Evolutionary conservation across 2,888 invertebrate species (phyloP).

Genomic region (Acanthosepion pharaonis): DNA sequence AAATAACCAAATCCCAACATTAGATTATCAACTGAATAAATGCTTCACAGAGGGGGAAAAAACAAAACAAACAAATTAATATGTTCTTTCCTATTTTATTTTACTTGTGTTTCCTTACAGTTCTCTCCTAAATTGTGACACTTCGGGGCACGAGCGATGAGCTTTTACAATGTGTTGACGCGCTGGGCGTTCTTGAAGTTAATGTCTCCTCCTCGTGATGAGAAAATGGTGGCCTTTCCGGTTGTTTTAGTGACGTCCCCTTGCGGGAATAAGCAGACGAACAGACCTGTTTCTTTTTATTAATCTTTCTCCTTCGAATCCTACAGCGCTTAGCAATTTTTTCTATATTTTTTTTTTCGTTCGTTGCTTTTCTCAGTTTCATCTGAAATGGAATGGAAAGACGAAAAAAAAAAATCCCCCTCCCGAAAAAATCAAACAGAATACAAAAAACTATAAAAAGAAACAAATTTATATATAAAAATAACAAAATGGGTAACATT

Average conservation of each 20-base stretch:
- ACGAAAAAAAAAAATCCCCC: not conserved
- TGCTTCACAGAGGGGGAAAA: not conserved
- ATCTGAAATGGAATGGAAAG: not conserved
- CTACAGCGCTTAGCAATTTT: not conserved
- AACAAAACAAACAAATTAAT: not conserved
- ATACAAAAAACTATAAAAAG: not conserved
- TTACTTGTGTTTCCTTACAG: not conserved
- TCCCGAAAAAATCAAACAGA: not conserved
- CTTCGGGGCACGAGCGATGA: not conserved
- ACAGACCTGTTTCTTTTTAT: not conserved
- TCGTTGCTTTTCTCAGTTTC: not conserved
- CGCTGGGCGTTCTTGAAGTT: not conserved
- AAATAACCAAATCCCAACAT: not conserved
- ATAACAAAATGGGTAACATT: not conserved
- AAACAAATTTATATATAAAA: not conserved
- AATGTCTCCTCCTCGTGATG: slow-evolving; percentile 17
- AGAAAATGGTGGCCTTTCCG: slow-evolving; percentile 22
- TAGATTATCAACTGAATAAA: not conserved
- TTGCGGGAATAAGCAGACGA: not conserved
- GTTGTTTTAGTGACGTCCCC: not conserved
- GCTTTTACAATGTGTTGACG: not conserved
- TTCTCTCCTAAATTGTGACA: not conserved
- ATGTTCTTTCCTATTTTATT: not conserved
- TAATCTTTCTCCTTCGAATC: not conserved
- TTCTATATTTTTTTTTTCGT: not conserved